phyloP scores from a whole-genome alignment of 1,140 invertebrate species.

The Metopolophium dirhodum region DNA sequence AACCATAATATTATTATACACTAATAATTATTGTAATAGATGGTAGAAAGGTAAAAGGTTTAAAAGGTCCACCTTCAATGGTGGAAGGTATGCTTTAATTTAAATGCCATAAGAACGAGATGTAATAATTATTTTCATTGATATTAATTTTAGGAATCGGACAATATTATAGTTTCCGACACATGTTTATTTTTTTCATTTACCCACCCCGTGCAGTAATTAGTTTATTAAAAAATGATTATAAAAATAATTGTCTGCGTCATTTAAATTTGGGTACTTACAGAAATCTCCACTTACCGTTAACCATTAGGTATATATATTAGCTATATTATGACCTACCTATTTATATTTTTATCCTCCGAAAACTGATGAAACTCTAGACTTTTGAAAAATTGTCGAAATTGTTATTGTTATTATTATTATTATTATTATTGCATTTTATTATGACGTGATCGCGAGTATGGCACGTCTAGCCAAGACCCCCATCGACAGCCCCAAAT shows the following conservation, averaged over 20 bases:
- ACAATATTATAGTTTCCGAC: neutral
- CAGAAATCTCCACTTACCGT: neutral
- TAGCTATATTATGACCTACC: neutral
- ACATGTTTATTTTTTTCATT: neutral
- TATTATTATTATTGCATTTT: neutral
- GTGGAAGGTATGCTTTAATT: too few species aligned
- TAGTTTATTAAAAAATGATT: neutral
- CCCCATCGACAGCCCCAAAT: neutral
- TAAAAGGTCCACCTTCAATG: too few species aligned
- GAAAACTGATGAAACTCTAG: neutral
- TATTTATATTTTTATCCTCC: neutral
- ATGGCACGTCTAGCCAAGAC: neutral
- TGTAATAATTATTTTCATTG: neutral
- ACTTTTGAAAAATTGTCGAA: neutral
- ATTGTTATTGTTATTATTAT: neutral
- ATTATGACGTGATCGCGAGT: neutral
- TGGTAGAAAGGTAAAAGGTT: too few species aligned
- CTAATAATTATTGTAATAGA: neutral
- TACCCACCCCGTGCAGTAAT: neutral
- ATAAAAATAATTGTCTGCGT: neutral
- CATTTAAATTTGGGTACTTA: neutral
- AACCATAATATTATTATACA: neutral
- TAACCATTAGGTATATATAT: neutral
- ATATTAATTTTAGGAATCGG: neutral
- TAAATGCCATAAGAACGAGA: neutral